Evolutionary conservation across 2,797 vertebrate genomes (phyloP).

Genomic region (Pseudochromis fuscus): DNA sequence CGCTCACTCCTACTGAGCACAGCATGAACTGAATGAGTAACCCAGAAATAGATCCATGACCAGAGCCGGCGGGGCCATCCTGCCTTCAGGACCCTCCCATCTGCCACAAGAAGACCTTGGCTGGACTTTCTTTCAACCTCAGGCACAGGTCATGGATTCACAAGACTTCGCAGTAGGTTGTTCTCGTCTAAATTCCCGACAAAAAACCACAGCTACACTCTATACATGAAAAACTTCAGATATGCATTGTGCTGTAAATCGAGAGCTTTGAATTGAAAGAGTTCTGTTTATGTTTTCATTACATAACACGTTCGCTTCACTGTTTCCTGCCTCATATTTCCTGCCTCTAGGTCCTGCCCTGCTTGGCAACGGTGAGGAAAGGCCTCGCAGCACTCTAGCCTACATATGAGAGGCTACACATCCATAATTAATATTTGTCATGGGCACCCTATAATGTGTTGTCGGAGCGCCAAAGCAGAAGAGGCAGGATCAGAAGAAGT

Average conservation of each 20-base stretch:
- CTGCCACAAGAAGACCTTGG: slow-evolving; percentile 65
- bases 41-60: slow-evolving; percentile 67
- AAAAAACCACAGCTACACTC: not conserved
- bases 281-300: slow-evolving; percentile 49
- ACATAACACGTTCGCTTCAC: slow-evolving; percentile 38
- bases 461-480: slow-evolving; percentile 33
- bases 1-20: not conserved
- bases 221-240: not conserved
- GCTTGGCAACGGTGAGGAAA: slow-evolving; percentile 66
- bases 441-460: slow-evolving; percentile 48
- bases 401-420: slow-evolving; percentile 66
- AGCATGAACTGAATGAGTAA: slow-evolving; percentile 56
- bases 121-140: slow-evolving; percentile 47
- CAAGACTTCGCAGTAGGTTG: not conserved
- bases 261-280: slow-evolving; percentile 11
- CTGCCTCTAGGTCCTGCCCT: slow-evolving; percentile 73
- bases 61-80: slow-evolving; percentile 32
- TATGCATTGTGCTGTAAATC: not conserved
- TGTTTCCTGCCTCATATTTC: slow-evolving; percentile 59
- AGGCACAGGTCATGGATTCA: slow-evolving; percentile 34
- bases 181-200: slow-evolving; percentile 12
- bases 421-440: slow-evolving; percentile 76
- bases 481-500: slow-evolving; percentile 28
- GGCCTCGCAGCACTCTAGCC: slow-evolving; percentile 67
- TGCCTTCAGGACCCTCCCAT: slow-evolving; percentile 71